A percentile compares a stretch with the other conserved stretches of the same genome.
Evolutionary conservation across 2,113 vertebrate species (phyloP).

Genomic region (Callionymus lyra): DNA sequence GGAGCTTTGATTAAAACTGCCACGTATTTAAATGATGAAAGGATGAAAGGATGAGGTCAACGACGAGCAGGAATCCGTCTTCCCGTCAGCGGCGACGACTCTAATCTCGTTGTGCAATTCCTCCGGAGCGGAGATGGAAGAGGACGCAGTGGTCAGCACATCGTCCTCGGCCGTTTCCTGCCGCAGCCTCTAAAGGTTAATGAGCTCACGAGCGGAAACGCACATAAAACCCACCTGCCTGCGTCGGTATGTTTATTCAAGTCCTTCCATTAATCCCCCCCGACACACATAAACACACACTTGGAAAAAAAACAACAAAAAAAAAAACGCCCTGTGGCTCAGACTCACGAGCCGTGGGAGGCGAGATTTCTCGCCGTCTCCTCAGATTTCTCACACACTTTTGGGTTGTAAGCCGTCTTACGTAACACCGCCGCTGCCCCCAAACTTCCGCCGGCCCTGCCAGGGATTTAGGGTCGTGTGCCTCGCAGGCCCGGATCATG

Average conservation of each 20-base stretch:
- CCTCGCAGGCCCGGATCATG: conserved; percentile 22
- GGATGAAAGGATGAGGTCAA: conserved; percentile 27
- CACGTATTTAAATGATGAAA: conserved; percentile 36
- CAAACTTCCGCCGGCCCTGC: conserved; percentile 19
- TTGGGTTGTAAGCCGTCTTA: conserved; percentile 34
- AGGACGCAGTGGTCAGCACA: conserved; percentile 39
- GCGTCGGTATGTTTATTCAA: not conserved
- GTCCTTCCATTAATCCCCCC: conserved; percentile 1
- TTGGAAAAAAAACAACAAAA: too few relatives aligned
- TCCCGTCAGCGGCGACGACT: conserved; percentile 9
- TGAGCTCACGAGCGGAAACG: conserved; percentile 18
- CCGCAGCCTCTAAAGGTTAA: conserved; percentile 49
- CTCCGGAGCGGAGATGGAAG: conserved; percentile 3
- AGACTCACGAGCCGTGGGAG: not conserved
- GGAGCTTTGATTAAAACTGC: conserved; percentile 39
- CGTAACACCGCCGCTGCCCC: conserved; percentile 31
- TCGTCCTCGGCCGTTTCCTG: conserved; percentile 36
- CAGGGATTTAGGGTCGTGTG: conserved; percentile 10
- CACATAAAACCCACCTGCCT: conserved; percentile 5
- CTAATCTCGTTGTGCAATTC: conserved; percentile 13
- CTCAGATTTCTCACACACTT: conserved; percentile 45
- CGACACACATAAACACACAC: conserved; percentile 3
- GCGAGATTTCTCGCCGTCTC: conserved; percentile 27
- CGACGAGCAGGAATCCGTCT: conserved; percentile 23
- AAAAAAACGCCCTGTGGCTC: conserved; percentile 14